Evolutionary conservation across 2,888 invertebrate species (phyloP).

Genomic region (Tetheella fluctuosa): DNA sequence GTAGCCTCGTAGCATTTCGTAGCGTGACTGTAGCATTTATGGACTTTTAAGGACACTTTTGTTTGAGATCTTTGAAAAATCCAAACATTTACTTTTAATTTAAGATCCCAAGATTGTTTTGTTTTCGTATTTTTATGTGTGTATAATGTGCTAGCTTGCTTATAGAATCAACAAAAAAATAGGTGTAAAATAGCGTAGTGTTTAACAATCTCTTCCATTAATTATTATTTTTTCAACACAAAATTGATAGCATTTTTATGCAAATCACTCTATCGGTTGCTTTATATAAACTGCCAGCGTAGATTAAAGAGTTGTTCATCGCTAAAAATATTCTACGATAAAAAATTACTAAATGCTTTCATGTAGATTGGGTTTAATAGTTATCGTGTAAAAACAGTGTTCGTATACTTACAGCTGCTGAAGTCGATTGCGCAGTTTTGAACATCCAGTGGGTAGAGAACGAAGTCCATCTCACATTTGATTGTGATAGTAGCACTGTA

Average conservation of each 20-base stretch:
- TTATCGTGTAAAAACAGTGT: conserved; percentile 14
- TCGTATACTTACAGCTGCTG: conserved; percentile 84
- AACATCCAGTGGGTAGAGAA: conserved; percentile 85
- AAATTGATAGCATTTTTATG: background rate
- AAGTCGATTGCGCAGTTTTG: conserved; percentile 87
- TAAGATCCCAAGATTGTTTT: no score
- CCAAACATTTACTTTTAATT: no score
- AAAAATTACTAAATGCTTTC: conserved; percentile 14
- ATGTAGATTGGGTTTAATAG: conserved; percentile 17
- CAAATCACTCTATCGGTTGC: conserved; percentile 3
- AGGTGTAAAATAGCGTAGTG: background rate
- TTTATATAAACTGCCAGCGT: background rate
- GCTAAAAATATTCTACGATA: conserved; percentile 7
- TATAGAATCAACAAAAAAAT: background rate
- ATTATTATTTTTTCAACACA: background rate
- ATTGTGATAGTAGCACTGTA: conserved; percentile 86
- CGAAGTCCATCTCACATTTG: conserved; percentile 87
- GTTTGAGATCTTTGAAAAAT: no score
- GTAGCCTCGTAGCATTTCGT: background rate
- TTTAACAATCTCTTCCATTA: background rate
- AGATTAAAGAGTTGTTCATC: conserved; percentile 1
- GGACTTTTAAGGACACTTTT: background rate
- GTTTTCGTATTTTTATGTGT: no score
- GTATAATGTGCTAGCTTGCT: background rate
- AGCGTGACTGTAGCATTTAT: background rate